These are phyloP conservation scores for Lateolabrax maculatus DNA, from an alignment of 2,797 vertebrate genomes.

Conservation along the genomic window DNA sequence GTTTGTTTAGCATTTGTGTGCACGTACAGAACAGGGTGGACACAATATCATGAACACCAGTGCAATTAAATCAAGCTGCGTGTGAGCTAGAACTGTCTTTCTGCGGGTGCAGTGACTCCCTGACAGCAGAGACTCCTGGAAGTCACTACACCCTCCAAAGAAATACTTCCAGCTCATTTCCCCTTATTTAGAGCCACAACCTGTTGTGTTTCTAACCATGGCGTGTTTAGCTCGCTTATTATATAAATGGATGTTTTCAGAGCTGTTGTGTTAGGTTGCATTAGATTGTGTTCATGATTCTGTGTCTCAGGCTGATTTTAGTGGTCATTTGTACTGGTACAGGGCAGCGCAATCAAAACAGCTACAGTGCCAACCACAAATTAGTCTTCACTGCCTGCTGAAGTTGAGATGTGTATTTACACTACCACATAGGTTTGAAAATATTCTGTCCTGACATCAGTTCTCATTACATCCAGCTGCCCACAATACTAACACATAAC, in stretches of 20 bases:
- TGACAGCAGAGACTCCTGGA: not conserved
- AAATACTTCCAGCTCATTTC: not conserved
- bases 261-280: not conserved
- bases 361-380: not conserved
- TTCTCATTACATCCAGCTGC: constrained; percentile 7
- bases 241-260: not conserved
- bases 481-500: not conserved
- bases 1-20: not conserved
- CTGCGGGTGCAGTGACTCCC: not conserved
- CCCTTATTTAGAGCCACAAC: not conserved
- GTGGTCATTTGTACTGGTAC: constrained; percentile 6
- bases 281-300: not conserved
- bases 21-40: not conserved
- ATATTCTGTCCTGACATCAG: constrained; percentile 7
- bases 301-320: constrained; percentile 13
- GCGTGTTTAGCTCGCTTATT: not conserved
- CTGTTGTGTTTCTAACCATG: not conserved
- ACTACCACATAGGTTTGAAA: not conserved
- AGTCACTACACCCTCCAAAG: not conserved
- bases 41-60: not conserved
- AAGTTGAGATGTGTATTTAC: too few relatives aligned
- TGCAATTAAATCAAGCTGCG: not conserved
- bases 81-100: not conserved
- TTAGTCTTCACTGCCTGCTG: constrained; percentile 8
- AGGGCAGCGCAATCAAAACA: constrained; percentile 7